These are phyloP conservation scores for Drosophila borealis DNA, from an alignment of 2,888 invertebrate species.

Conservation along the genomic window DNA sequence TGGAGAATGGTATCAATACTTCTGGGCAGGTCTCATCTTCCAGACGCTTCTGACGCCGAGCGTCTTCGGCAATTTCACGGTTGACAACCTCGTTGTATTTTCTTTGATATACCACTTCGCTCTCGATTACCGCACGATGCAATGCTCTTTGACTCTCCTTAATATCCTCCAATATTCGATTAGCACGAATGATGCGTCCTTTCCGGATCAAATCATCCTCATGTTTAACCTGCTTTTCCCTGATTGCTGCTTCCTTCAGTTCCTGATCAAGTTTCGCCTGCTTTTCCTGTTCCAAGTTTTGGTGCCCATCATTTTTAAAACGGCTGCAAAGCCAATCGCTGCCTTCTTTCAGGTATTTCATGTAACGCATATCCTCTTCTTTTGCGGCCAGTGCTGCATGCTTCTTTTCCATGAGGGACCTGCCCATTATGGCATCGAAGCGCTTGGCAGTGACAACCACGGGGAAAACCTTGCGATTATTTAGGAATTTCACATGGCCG, in stretches of 20 bases:
- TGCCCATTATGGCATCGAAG: conserved; percentile 45
- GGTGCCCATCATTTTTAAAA: conserved; percentile 35
- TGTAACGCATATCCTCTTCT: conserved; percentile 55
- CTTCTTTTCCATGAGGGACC: conserved; percentile 43
- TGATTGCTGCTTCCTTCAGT: conserved; percentile 16
- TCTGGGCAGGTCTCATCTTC: conserved; percentile 55
- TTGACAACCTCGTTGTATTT: conserved; percentile 49
- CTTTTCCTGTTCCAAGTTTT: conserved; percentile 14
- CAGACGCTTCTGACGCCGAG: conserved; percentile 25
- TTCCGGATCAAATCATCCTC: conserved; percentile 49
- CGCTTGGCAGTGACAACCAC: conserved; percentile 58
- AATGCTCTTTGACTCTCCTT: conserved; percentile 54
- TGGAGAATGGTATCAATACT: conserved; percentile 43
- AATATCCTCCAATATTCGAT: conserved; percentile 44
- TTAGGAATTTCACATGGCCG: conserved; percentile 13
- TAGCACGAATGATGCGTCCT: conserved; percentile 57
- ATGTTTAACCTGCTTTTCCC: conserved; percentile 10
- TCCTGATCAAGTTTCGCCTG: conserved; percentile 10
- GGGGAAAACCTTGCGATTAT: conserved; percentile 31
- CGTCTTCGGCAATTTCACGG: conserved; percentile 48
- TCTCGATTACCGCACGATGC: conserved; percentile 47
- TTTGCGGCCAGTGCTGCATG: conserved; percentile 21
- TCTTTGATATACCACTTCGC: conserved; percentile 52
- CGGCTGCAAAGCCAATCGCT: conserved; percentile 41
- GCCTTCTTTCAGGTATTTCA: conserved; percentile 60